These are phyloP conservation scores for Drosophila ogumai DNA, from an alignment of 1,140 invertebrate species.

Conservation along the genomic window DNA sequence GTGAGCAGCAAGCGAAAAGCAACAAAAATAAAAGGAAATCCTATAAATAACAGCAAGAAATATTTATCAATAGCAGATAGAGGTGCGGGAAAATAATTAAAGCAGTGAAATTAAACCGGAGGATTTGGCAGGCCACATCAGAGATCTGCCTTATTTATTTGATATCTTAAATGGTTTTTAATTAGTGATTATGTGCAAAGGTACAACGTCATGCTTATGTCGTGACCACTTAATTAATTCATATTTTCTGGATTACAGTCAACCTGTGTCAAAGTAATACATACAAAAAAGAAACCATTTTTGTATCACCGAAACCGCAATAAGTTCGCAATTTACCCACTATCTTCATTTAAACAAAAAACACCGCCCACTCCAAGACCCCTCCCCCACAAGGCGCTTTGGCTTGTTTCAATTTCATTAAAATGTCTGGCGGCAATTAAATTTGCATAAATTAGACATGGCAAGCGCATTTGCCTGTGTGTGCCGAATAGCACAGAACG, in stretches of 20 bases:
- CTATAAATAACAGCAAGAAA: constrained; percentile 74
- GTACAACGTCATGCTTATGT: constrained; percentile 3
- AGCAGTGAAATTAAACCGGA: constrained; percentile 40
- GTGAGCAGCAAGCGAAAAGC: constrained; percentile 21
- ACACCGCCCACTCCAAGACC: not conserved
- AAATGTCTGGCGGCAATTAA: constrained; percentile 71
- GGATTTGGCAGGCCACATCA: not conserved
- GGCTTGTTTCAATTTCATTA: constrained; percentile 58
- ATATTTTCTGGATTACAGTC: not conserved
- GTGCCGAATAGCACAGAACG: constrained; percentile 9
- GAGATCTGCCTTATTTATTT: not conserved
- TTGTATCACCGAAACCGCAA: constrained; percentile 3
- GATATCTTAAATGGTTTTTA: constrained; percentile 16
- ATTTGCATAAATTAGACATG: constrained; percentile 76
- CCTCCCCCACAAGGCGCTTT: not conserved
- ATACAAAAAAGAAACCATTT: not conserved
- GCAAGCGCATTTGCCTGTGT: constrained; percentile 41
- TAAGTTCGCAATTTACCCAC: constrained; percentile 12
- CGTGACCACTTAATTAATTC: not conserved
- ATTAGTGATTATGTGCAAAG: constrained; percentile 16
- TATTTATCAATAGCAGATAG: constrained; percentile 64
- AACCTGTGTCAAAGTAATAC: not conserved
- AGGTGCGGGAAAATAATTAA: constrained; percentile 59
- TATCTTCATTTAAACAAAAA: constrained; percentile 6
- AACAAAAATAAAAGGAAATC: constrained; percentile 61